Conservation (phyloP, 2,888 invertebrate genomes). For the Thera obeliscata region DNA sequence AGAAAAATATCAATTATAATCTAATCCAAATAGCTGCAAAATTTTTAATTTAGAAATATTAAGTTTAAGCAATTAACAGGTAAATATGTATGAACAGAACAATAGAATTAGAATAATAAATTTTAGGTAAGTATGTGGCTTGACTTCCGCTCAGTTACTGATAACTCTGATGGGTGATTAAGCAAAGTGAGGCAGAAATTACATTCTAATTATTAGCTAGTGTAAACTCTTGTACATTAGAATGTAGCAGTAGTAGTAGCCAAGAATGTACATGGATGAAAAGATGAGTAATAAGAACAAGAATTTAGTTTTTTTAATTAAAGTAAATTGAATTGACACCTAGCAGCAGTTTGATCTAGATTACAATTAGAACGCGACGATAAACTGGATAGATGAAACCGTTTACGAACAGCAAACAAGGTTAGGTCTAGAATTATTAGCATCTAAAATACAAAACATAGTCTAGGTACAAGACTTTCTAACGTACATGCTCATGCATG, state of each 20-base stretch:
- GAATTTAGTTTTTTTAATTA: too few species aligned
- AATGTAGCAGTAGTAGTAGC: too few species aligned
- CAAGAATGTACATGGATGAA: too few species aligned
- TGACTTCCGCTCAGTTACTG: too few species aligned
- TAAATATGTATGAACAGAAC: neutral
- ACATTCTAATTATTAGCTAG: too few species aligned
- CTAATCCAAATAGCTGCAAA: constrained; percentile 42
- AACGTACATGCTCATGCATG: constrained; percentile 15
- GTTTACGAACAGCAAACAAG: neutral
- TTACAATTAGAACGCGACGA: neutral
- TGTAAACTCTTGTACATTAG: too few species aligned
- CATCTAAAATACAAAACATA: neutral
- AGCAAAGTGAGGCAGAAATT: too few species aligned
- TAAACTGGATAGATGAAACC: neutral
- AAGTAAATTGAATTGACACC: neutral
- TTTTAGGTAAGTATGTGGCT: too few species aligned
- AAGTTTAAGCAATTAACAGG: too few species aligned
- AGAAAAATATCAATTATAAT: constrained; percentile 51
- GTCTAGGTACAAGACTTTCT: neutral
- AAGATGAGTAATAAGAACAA: too few species aligned
- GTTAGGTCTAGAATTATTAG: neutral
- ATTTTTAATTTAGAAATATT: neutral
- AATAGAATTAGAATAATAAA: neutral
- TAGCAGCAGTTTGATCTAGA: constrained; percentile 1
- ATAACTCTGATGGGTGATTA: too few species aligned